A percentile compares a stretch with the other conserved stretches of the same genome.
phyloP scores from a whole-genome alignment of 2,888 invertebrate species.

The Helleia helle region DNA sequence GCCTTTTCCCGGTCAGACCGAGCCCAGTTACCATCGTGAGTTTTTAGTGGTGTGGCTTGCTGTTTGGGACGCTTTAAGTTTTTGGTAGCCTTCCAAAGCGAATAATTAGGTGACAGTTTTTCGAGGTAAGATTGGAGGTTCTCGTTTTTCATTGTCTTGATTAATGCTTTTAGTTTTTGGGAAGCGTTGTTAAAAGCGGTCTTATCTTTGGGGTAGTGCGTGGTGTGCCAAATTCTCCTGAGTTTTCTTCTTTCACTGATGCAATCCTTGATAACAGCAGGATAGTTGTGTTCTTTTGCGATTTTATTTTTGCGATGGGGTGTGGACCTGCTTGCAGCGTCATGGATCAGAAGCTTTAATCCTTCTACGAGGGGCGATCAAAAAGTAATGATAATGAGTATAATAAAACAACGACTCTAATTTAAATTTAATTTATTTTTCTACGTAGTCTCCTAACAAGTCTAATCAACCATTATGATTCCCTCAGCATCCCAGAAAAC shows the following conservation, averaged over 20 bases:
- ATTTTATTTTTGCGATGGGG: constrained; percentile 10
- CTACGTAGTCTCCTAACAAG: too few species aligned
- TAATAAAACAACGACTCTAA: too few species aligned
- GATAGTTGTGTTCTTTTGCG: not conserved
- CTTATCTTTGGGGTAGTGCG: constrained; percentile 9
- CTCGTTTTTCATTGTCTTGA: not conserved
- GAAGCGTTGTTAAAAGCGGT: constrained; percentile 4
- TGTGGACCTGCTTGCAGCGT: not conserved
- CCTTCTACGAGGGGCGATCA: too few species aligned
- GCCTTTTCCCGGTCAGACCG: constrained; percentile 3
- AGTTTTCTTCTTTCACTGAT: constrained; percentile 16
- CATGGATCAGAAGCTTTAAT: constrained; percentile 14
- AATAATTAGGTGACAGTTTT: not conserved
- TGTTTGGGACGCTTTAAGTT: not conserved
- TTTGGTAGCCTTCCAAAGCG: not conserved
- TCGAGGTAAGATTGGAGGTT: not conserved
- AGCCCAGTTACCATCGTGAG: too few species aligned
- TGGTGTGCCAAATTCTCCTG: constrained; percentile 12
- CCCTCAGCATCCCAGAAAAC: too few species aligned
- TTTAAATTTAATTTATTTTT: too few species aligned
- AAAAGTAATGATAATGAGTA: too few species aligned
- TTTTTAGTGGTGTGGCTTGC: too few species aligned
- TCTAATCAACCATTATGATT: too few species aligned
- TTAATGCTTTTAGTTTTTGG: not conserved
- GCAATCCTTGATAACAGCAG: constrained; percentile 8